These are phyloP conservation scores for Eulemur rufifrons DNA, from an alignment of 2,113 vertebrate species.

Conservation along the genomic window DNA sequence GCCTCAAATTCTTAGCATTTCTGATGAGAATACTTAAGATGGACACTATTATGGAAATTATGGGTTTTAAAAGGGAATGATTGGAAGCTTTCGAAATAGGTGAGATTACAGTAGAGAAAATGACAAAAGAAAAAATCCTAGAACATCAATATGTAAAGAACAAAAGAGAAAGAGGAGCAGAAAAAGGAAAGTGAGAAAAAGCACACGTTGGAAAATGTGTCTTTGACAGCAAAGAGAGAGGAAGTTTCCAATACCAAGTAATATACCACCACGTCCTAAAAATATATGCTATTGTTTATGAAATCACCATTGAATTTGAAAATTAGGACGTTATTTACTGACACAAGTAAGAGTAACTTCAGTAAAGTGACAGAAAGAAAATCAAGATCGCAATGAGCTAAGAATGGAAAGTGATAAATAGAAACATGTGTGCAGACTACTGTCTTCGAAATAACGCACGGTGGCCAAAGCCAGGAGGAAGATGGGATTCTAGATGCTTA, in stretches of 20 bases:
- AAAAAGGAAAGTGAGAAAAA: neutral
- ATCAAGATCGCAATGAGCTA: neutral
- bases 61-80: neutral
- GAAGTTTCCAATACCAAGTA: neutral
- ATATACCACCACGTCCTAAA: neutral
- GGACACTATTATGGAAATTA: neutral
- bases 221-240: neutral
- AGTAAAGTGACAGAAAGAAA: neutral
- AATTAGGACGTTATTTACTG: neutral
- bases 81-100: neutral
- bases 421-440: neutral
- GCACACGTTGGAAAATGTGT: neutral
- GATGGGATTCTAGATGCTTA: neutral
- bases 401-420: neutral
- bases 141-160: neutral
- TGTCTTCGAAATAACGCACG: neutral
- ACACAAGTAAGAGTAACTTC: neutral
- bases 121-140: neutral
- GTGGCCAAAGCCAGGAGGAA: neutral
- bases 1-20: neutral
- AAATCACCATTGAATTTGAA: neutral
- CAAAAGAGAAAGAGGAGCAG: neutral
- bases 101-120: neutral
- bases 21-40: neutral
- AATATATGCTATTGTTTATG: neutral